A percentile compares a stretch with the other conserved stretches of the same genome.
Evolutionary conservation across 2,888 invertebrate species (phyloP).

Genomic region (Epinotia bilunana): DNA sequence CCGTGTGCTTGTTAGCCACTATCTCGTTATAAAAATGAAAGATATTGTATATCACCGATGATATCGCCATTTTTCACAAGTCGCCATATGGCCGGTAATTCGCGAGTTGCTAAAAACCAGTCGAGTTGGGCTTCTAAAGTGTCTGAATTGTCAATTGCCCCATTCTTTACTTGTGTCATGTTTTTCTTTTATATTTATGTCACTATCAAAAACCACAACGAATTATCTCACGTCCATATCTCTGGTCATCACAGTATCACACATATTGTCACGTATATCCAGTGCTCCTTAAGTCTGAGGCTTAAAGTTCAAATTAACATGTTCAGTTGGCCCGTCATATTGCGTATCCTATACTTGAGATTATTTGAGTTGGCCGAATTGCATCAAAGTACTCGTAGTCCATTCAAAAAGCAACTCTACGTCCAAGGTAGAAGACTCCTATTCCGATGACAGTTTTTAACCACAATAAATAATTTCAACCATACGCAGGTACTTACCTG

Average conservation of each 20-base stretch:
- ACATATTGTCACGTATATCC: constrained; percentile 12
- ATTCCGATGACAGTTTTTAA: too few relatives aligned
- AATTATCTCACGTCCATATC: constrained; percentile 18
- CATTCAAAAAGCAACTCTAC: too few relatives aligned
- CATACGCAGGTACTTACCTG: not conserved
- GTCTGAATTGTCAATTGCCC: not conserved
- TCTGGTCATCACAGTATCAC: not conserved
- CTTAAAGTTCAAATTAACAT: not conserved
- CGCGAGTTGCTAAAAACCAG: not conserved
- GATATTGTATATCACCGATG: too few relatives aligned
- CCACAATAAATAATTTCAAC: not conserved
- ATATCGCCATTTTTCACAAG: not conserved
- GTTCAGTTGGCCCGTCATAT: constrained; percentile 1
- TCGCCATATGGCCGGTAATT: not conserved
- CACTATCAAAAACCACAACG: not conserved
- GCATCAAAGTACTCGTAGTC: too few relatives aligned
- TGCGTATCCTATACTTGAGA: constrained; percentile 9
- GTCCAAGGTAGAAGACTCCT: too few relatives aligned
- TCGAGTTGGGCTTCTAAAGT: not conserved
- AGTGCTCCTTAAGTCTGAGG: constrained; percentile 7
- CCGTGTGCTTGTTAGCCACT: too few relatives aligned
- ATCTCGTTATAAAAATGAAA: too few relatives aligned
- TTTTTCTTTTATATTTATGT: not conserved
- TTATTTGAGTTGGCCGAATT: too few relatives aligned
- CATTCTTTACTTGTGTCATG: not conserved